Evolutionary conservation across 2,797 vertebrate species (phyloP), one percentile per base, ranked within the genome.

Genomic region (Myotis vivesi): DNA sequence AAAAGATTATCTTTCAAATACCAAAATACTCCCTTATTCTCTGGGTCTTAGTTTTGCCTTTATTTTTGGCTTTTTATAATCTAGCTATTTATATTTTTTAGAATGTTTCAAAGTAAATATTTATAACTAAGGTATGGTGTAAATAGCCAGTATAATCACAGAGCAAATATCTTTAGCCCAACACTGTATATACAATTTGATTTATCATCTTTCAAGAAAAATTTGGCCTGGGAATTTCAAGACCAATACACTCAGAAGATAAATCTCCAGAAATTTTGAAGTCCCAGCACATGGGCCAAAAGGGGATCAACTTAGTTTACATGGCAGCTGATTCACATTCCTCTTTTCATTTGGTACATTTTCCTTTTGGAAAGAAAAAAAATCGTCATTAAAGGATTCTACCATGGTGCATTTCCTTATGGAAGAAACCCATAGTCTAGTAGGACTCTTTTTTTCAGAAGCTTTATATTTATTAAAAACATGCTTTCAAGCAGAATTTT

Each of bases 191-290:
- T 89, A 82, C 71, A 94, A 49, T 91, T 86, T 94, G 85, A 93
- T 95, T 93, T 90, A 92, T 92, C 62, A 16, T 41, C n/a, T 90
- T 95, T 85, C 55, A 80, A 89, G 89, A 92, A 93, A 93, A 88
- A 76, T 51, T 38, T 92, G 79, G 85, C 46, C 87, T 96, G 90
- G 82, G 68, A 94, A 92, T 92, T 96, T 94, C 76, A 86, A 95
- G 28, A 90, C 28, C 49, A 89, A 69, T 84, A 76, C 23, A 72
- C 36, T 86, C 93, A 94, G 46, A 81, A 94, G 86, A 96, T 91
- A 93, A 96, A 96, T 96, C 92, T 92, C 75, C 25, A 92, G 53
- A 86, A 95, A 92, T 62, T 59, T 73, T 79, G 73, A 73, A 81
- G 44, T 20, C 53, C 59, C 81, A 86, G 55, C 22, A 36, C 72